Evolutionary conservation across 2,888 invertebrate genomes (phyloP).

Genomic region (Philaethria dido): DNA sequence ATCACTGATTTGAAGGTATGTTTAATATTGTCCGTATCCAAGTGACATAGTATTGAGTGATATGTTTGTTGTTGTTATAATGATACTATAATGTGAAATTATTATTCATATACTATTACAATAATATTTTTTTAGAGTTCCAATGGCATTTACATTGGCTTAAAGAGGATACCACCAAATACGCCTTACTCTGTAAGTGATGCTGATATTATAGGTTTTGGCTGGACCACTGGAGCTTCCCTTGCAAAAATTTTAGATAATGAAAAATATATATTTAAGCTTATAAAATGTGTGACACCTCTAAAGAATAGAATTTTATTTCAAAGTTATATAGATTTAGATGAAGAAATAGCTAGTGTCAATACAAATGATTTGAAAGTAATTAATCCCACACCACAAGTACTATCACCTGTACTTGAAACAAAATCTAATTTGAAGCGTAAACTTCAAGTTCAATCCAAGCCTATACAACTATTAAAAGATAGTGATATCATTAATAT

Average conservation of each 20-base stretch:
- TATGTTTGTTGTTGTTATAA: background rate
- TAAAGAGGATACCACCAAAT: slow-evolving; percentile 62
- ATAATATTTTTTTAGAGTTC: slow-evolving; percentile 75
- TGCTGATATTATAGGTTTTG: slow-evolving; percentile 82
- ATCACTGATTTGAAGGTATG: slow-evolving; percentile 70
- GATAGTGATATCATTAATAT: slow-evolving; percentile 51
- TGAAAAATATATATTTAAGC: slow-evolving; percentile 71
- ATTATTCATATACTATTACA: background rate
- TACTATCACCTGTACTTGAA: slow-evolving; percentile 47
- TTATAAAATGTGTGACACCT: slow-evolving; percentile 54
- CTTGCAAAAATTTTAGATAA: slow-evolving; percentile 58
- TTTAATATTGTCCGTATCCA: background rate
- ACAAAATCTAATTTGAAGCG: slow-evolving; percentile 58
- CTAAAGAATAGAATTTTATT: slow-evolving; percentile 56
- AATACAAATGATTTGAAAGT: slow-evolving; percentile 39
- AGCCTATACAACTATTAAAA: slow-evolving; percentile 38
- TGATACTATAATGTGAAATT: background rate
- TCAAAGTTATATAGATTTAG: slow-evolving; percentile 60
- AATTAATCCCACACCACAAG: background rate
- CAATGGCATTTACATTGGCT: slow-evolving; percentile 84
- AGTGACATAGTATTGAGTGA: background rate
- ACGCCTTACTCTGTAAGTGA: slow-evolving; percentile 62
- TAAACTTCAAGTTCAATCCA: slow-evolving; percentile 49
- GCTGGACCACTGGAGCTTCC: slow-evolving; percentile 65
- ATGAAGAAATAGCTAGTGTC: slow-evolving; percentile 57